These are phyloP conservation scores for Eurypyga helias DNA, from an alignment of 2,113 vertebrate species.

Conservation along the genomic window DNA sequence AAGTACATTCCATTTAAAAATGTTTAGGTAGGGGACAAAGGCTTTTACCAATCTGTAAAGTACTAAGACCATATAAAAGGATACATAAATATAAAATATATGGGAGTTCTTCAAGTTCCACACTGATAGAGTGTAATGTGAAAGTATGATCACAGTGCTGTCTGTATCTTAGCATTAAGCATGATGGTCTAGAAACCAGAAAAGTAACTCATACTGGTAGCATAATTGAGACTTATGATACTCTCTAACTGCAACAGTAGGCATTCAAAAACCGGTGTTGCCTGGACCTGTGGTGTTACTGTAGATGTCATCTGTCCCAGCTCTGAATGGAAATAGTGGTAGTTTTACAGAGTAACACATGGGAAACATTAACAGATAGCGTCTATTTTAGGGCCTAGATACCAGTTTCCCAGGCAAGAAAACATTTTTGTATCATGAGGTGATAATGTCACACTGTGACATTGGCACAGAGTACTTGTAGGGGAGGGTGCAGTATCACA, in stretches of 20 bases:
- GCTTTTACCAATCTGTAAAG: neutral
- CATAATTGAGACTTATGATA: rapidly evolving
- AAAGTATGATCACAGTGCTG: neutral
- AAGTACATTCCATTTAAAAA: neutral
- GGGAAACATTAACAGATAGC: neutral
- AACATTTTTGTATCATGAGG: neutral
- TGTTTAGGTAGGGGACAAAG: neutral
- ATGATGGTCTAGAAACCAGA: neutral
- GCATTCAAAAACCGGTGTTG: neutral
- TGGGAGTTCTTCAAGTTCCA: neutral
- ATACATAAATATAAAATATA: neutral
- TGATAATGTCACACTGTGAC: neutral
- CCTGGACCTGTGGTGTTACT: neutral
- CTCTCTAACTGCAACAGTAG: neutral
- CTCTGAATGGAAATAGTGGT: neutral
- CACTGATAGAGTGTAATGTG: neutral
- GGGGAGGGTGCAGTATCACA: neutral
- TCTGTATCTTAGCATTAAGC: neutral
- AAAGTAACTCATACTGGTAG: neutral
- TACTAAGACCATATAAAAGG: neutral
- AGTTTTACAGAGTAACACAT: neutral
- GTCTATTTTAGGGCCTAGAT: neutral
- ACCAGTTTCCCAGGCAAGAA: neutral
- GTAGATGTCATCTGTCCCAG: neutral
- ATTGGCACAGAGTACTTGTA: neutral